Conservation (phyloP, 2,888 invertebrate species). For the Cephus runcator region DNA sequence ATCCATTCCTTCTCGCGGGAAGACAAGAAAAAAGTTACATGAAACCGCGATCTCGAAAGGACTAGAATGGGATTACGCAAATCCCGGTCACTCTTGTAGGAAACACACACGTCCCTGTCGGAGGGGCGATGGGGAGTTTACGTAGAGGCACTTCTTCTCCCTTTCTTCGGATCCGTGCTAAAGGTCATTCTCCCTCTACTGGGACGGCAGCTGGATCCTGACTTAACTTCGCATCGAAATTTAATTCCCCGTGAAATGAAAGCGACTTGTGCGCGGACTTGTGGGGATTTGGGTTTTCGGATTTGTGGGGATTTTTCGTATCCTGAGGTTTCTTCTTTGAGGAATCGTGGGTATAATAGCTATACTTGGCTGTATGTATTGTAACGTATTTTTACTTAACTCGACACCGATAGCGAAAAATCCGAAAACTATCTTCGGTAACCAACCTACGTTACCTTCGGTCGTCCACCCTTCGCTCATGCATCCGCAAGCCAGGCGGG, state of each 20-base stretch:
- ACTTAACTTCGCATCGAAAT: constrained; percentile 56
- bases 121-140: constrained; percentile 23
- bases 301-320: constrained; percentile 49
- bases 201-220: constrained; percentile 49
- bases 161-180: constrained; percentile 30
- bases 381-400: too few species aligned
- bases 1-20: not conserved
- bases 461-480: too few species aligned
- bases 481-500: too few species aligned
- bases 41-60: not conserved
- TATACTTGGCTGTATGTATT: not conserved
- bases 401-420: too few species aligned
- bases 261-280: constrained; percentile 49
- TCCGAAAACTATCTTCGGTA: too few species aligned
- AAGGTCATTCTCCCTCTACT: constrained; percentile 50
- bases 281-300: constrained; percentile 53
- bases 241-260: constrained; percentile 65
- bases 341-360: not conserved
- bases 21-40: not conserved
- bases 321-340: not conserved
- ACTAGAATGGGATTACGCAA: constrained; percentile 57
- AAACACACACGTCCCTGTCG: constrained; percentile 36
- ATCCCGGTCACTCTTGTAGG: constrained; percentile 60
- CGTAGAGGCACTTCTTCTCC: constrained; percentile 18
- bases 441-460: too few species aligned